A percentile compares a stretch with the other conserved stretches of the same genome.
These are phyloP conservation scores for Pangasius djambal DNA, from an alignment of 2,797 vertebrate genomes.

Conservation along the genomic window DNA sequence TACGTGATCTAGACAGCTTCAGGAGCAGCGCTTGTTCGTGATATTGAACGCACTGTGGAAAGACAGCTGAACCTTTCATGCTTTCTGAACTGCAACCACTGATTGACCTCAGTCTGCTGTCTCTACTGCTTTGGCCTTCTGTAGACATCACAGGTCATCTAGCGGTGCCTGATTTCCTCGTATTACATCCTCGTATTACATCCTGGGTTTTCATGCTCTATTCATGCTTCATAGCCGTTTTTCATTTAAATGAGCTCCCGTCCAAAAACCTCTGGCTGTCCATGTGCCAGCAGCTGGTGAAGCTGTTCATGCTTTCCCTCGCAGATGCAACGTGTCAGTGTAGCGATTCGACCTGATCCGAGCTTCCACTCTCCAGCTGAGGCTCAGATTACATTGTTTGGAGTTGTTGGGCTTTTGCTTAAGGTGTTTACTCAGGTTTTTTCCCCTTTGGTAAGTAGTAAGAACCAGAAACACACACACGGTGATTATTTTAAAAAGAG, in stretches of 20 bases:
- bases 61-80: not conserved
- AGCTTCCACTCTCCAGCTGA: not conserved
- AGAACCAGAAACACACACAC: not conserved
- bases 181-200: not conserved
- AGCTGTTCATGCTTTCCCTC: not conserved
- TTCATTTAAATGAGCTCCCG: not conserved
- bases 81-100: not conserved
- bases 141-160: not conserved
- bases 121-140: not conserved
- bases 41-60: not conserved
- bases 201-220: not conserved
- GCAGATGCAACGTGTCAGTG: not conserved
- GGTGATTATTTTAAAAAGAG: slow-evolving; percentile 2
- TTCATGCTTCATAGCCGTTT: not conserved
- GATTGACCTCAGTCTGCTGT: not conserved
- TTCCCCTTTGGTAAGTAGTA: not conserved
- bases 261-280: not conserved
- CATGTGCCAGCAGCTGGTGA: not conserved
- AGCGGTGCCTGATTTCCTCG: not conserved
- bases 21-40: not conserved
- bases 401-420: not conserved
- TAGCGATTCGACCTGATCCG: not conserved
- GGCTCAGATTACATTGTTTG: not conserved
- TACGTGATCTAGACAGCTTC: not conserved
- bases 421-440: not conserved